A percentile compares a stretch with the other conserved stretches of the same genome.
phyloP scores from a whole-genome alignment of 2,797 vertebrate species.

The Sebastes baramenuke region DNA sequence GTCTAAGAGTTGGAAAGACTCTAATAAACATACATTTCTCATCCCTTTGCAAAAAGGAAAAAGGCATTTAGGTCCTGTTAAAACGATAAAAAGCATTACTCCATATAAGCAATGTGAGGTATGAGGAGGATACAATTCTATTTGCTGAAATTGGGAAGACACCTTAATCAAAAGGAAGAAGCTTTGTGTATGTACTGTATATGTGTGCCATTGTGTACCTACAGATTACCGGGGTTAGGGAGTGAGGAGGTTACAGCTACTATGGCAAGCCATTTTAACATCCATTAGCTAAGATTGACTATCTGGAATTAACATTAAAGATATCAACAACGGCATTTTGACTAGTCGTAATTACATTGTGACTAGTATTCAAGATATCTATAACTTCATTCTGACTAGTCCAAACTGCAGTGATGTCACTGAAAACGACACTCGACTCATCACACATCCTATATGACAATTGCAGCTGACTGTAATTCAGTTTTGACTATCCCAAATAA shows the following conservation, averaged over 20 bases:
- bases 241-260: not conserved
- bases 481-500: too few species aligned
- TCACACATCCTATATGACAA: too few species aligned
- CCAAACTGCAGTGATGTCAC: too few species aligned
- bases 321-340: too few species aligned
- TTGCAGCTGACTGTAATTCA: too few species aligned
- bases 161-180: conserved; percentile 70
- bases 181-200: conserved; percentile 43
- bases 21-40: conserved; percentile 51
- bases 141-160: conserved; percentile 78
- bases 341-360: too few species aligned
- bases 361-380: too few species aligned
- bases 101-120: conserved; percentile 77
- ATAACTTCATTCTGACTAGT: too few species aligned
- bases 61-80: conserved; percentile 77
- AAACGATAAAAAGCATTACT: conserved; percentile 72
- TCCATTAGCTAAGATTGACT: too few species aligned
- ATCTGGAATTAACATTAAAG: too few species aligned
- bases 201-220: conserved; percentile 49
- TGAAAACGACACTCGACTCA: too few species aligned
- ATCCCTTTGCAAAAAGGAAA: conserved; percentile 59
- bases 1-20: conserved; percentile 51
- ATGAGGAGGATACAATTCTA: conserved; percentile 78
- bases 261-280: too few species aligned
- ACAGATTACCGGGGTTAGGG: not conserved